Conservation (phyloP, 2,113 vertebrate species). For the Pongo abelii region DNA sequence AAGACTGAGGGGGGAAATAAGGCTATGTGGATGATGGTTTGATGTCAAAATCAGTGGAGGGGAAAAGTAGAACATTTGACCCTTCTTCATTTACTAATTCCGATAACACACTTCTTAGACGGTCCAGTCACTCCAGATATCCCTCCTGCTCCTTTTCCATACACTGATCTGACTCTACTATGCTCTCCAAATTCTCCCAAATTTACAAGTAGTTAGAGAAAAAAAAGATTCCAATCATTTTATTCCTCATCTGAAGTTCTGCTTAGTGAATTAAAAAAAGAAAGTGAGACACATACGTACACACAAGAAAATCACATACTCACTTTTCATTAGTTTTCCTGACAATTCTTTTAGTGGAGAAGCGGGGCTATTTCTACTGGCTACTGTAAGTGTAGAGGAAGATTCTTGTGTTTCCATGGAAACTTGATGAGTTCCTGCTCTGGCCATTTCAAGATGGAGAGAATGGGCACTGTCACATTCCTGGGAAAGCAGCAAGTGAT, state of each 20-base stretch:
- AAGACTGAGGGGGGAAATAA: neutral
- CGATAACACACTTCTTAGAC: neutral
- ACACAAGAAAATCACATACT: conserved; percentile 78
- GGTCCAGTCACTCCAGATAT: neutral
- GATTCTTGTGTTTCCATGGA: conserved; percentile 80
- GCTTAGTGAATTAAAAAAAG: neutral
- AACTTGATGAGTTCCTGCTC: conserved; percentile 75
- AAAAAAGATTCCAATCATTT: neutral
- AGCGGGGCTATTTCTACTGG: conserved; percentile 86
- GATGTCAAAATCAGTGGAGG: neutral
- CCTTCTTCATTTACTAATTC: neutral
- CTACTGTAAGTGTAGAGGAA: conserved; percentile 87
- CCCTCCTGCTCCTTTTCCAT: neutral
- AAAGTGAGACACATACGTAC: neutral
- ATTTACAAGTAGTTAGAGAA: conserved; percentile 10
- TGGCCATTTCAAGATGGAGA: conserved; percentile 67
- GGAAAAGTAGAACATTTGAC: neutral
- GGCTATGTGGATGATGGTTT: neutral
- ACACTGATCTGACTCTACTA: neutral
- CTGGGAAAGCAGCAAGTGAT: conserved; percentile 77
- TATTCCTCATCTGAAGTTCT: neutral
- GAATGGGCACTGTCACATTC: conserved; percentile 71
- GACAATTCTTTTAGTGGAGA: conserved; percentile 91
- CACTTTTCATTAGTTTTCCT: conserved; percentile 97
- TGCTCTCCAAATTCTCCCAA: neutral